Percentiles rank a stretch among this genome's conserved stretches.
phyloP scores from a whole-genome alignment of 2,888 invertebrate species.

The Netelia melanura region DNA sequence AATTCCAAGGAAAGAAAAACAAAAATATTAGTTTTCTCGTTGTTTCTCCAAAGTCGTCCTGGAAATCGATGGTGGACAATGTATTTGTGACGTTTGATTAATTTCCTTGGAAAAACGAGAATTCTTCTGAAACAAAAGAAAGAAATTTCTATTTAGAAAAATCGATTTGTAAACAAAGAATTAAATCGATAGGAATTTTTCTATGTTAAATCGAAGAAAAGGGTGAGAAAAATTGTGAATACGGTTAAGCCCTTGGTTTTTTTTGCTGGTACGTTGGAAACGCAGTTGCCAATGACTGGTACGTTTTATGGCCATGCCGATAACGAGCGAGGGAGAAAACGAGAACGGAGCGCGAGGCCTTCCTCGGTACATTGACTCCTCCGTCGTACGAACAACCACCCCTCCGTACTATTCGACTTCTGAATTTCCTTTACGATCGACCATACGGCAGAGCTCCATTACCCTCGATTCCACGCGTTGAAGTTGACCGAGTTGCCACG shows the following conservation, averaged over 20 bases:
- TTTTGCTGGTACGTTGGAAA: not conserved
- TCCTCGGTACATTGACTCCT: conserved; percentile 67
- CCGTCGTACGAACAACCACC: conserved; percentile 24
- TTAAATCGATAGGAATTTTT: not conserved
- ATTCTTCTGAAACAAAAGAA: not conserved
- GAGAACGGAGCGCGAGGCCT: conserved; percentile 38
- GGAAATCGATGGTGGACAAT: not conserved
- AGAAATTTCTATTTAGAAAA: not conserved
- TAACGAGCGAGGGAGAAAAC: conserved; percentile 22
- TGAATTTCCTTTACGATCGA: conserved; percentile 61
- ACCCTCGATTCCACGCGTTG: conserved; percentile 14
- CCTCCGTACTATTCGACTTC: conserved; percentile 33
- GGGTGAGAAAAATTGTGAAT: not conserved
- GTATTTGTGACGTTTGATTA: not conserved
- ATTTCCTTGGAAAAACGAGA: not conserved
- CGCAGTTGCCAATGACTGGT: conserved; percentile 47
- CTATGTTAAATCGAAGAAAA: not conserved
- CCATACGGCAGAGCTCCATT: conserved; percentile 11
- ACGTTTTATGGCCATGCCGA: conserved; percentile 5
- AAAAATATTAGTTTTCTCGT: not conserved
- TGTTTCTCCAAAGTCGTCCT: not conserved
- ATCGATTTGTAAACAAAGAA: not conserved
- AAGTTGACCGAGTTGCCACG: conserved; percentile 48
- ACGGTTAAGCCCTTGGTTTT: not conserved
- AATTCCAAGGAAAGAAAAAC: too few relatives aligned